These are phyloP conservation scores for Macroramphosus scolopax DNA, from an alignment of 2,797 vertebrate genomes.

Conservation along the genomic window DNA sequence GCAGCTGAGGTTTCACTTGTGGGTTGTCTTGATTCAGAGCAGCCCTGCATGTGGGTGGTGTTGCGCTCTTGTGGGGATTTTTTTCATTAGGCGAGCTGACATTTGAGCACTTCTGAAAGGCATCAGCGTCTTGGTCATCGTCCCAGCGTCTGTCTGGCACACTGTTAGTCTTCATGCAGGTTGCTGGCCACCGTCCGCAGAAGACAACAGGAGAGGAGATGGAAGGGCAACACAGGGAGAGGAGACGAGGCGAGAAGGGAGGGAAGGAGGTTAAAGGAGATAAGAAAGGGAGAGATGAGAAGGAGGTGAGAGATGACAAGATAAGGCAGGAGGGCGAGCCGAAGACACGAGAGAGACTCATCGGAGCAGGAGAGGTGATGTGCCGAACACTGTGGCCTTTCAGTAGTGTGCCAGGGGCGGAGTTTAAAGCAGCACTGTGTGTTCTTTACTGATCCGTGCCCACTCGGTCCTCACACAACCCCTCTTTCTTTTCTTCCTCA, in stretches of 20 bases:
- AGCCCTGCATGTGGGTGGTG: constrained; percentile 56
- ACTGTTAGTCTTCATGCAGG: no score
- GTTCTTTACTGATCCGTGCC: constrained; percentile 63
- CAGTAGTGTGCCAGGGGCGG: constrained; percentile 61
- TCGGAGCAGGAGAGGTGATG: constrained; percentile 28
- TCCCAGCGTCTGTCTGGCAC: constrained; percentile 30
- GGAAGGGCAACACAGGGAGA: not conserved
- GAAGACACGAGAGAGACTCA: no score
- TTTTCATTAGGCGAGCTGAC: constrained; percentile 54
- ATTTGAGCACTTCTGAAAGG: constrained; percentile 58
- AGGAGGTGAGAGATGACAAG: not conserved
- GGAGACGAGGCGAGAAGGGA: not conserved
- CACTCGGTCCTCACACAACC: constrained; percentile 52
- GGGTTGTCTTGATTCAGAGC: constrained; percentile 67
- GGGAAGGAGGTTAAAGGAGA: not conserved
- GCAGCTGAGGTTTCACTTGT: constrained; percentile 69
- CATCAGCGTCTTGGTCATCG: constrained; percentile 34
- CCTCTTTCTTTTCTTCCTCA: constrained; percentile 47
- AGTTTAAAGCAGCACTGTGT: constrained; percentile 68
- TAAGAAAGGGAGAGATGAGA: constrained; percentile 10
- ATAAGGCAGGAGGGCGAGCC: no score
- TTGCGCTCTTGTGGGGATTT: constrained; percentile 51
- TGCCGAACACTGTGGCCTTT: constrained; percentile 72
- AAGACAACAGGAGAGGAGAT: no score
- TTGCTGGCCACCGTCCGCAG: no score